A percentile compares a stretch with the other conserved stretches of the same genome.
phyloP scores from a whole-genome alignment of 2,113 vertebrate genomes.

The Conger conger region DNA sequence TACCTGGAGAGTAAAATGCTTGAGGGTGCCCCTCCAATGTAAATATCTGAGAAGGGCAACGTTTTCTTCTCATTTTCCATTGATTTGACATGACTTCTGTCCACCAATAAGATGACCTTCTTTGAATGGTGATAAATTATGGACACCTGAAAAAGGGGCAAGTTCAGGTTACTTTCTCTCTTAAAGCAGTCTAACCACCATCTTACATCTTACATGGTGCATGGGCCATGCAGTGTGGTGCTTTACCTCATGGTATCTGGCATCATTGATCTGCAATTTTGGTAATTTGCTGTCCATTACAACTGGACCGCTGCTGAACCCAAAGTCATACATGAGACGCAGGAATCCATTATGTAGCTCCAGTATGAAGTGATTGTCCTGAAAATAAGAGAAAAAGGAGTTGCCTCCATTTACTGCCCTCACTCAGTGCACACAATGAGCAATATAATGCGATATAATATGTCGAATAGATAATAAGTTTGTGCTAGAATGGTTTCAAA shows the following conservation, averaged over 20 bases:
- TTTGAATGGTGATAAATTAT: conserved; percentile 97
- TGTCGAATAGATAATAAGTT: no score
- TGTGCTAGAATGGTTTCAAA: not conserved
- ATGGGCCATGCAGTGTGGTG: not conserved
- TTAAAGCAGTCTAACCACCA: not conserved
- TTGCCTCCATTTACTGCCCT: not conserved
- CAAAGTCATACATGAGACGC: conserved; percentile 87
- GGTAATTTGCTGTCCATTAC: conserved; percentile 79
- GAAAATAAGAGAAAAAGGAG: conserved; percentile 45
- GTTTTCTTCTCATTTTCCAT: conserved; percentile 88
- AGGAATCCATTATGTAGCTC: conserved; percentile 87
- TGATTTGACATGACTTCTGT: conserved; percentile 88
- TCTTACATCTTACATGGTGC: not conserved
- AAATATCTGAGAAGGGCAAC: conserved; percentile 90
- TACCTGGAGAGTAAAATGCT: conserved; percentile 79
- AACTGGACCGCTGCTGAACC: conserved; percentile 80
- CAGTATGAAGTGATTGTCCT: conserved; percentile 90
- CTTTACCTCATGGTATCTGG: conserved; percentile 91
- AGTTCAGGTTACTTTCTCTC: not conserved
- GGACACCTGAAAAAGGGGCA: conserved; percentile 77
- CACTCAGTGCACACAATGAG: not conserved
- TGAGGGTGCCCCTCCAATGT: conserved; percentile 88
- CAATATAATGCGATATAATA: not conserved
- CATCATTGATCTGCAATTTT: conserved; percentile 89
- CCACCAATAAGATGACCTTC: conserved; percentile 94